A percentile compares a stretch with the other conserved stretches of the same genome.
These are phyloP conservation scores for Sternarchorhynchus goeldii DNA, from an alignment of 2,797 vertebrate genomes.

Conservation along the genomic window DNA sequence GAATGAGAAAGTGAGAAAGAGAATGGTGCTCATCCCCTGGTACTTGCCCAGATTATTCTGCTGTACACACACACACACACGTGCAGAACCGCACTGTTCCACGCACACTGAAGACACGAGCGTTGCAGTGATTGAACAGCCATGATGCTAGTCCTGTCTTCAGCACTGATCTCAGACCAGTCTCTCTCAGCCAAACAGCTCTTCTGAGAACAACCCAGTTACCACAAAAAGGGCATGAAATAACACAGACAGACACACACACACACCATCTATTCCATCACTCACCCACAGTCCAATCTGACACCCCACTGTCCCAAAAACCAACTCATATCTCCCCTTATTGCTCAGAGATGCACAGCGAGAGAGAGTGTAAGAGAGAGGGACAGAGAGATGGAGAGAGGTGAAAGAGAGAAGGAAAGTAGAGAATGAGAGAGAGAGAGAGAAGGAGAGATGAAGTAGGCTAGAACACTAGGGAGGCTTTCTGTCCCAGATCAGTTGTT, in stretches of 20 bases:
- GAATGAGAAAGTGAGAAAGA: neutral
- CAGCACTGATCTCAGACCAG: neutral
- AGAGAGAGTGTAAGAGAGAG: constrained; percentile 16
- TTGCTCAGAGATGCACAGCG: neutral
- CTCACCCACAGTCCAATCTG: neutral
- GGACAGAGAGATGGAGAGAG: neutral
- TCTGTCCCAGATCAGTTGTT: constrained; percentile 79
- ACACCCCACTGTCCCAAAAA: neutral
- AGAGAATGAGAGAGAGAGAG: neutral
- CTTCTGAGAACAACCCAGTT: neutral
- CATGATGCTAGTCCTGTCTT: constrained; percentile 38
- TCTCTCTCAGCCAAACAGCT: neutral
- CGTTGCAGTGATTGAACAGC: constrained; percentile 8
- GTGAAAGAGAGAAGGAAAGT: neutral
- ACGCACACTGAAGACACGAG: constrained; percentile 17
- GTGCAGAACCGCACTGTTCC: constrained; percentile 13
- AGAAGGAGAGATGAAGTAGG: constrained; percentile 70
- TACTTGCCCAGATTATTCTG: constrained; percentile 29
- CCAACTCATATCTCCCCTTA: neutral
- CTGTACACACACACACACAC: constrained; percentile 13
- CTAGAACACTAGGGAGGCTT: constrained; percentile 77
- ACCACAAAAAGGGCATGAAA: neutral
- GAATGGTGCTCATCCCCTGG: constrained; percentile 9
- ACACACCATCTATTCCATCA: neutral
- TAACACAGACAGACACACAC: constrained; percentile 6